Conservation (phyloP, 2,113 vertebrate genomes). For the Pelmatolapia mariae region DNA sequence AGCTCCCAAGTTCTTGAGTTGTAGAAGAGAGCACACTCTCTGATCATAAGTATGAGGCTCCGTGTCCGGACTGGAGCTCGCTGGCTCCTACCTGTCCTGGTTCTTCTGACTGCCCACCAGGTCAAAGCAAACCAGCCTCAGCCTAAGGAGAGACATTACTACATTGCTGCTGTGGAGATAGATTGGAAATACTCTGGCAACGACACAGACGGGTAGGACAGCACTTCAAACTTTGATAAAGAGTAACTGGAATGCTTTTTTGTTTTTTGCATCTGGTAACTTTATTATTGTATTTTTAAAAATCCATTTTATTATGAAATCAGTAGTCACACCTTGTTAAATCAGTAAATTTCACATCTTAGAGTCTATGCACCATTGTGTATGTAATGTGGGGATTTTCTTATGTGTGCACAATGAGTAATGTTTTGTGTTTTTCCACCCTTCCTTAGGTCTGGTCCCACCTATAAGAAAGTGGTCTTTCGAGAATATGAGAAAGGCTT, state of each 20-base stretch:
- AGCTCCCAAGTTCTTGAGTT: constrained; percentile 27
- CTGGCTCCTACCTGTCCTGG: constrained; percentile 29
- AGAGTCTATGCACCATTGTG: not conserved
- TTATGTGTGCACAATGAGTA: not conserved
- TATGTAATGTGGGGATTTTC: not conserved
- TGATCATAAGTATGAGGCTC: constrained; percentile 58
- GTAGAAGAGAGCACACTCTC: not conserved
- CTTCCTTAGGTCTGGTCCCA: constrained; percentile 42
- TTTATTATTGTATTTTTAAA: not conserved
- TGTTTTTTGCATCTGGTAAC: not conserved
- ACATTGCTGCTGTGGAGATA: constrained; percentile 71
- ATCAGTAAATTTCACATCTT: not conserved
- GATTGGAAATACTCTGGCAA: constrained; percentile 69
- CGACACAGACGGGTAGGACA: constrained; percentile 9
- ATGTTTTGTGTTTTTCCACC: constrained; percentile 12
- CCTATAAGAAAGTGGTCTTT: constrained; percentile 89
- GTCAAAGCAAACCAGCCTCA: not conserved
- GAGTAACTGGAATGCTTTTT: not conserved
- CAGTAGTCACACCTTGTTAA: not conserved
- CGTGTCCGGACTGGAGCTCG: not conserved
- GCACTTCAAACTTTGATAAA: not conserved
- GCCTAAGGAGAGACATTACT: constrained; percentile 64
- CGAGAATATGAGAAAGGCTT: constrained; percentile 88
- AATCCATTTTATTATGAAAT: accelerated
- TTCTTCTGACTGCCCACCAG: constrained; percentile 15